Conservation (phyloP, 2,888 invertebrate genomes). For the Helobdella robusta region DNA sequence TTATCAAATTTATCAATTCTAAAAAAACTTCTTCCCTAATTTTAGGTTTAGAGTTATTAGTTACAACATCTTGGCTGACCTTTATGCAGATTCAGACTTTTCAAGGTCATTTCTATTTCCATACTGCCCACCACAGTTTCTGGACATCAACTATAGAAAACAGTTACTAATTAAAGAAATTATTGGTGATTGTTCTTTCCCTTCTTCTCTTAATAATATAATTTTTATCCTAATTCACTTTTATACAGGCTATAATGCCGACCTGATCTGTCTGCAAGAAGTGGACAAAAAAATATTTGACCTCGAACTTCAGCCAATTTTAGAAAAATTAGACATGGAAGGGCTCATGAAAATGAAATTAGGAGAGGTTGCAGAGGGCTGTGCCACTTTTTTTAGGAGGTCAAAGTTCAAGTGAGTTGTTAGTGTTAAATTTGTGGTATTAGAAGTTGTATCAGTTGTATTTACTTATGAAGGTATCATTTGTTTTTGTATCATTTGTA, state of each 20-base stretch:
- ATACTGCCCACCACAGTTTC: conserved; percentile 72
- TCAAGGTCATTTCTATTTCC: conserved; percentile 66
- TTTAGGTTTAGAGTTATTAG: conserved; percentile 63
- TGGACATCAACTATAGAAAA: conserved; percentile 75
- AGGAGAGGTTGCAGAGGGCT: conserved; percentile 66
- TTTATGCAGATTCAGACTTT: conserved; percentile 76
- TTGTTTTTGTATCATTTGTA: background rate
- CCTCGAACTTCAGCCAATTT: conserved; percentile 57
- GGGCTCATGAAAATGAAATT: conserved; percentile 40
- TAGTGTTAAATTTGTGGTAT: too few relatives aligned
- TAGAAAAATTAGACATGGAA: conserved; percentile 55
- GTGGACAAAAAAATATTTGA: conserved; percentile 69
- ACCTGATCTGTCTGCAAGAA: conserved; percentile 84
- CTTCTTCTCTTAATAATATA: background rate
- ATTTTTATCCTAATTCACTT: background rate
- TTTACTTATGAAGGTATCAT: background rate
- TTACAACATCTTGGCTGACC: conserved; percentile 83
- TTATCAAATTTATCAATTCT: background rate
- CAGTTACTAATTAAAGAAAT: conserved; percentile 74
- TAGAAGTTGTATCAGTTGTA: background rate
- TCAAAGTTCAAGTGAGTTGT: conserved; percentile 58
- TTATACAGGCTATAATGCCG: conserved; percentile 70
- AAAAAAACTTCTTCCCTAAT: background rate
- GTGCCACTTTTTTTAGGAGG: conserved; percentile 66
- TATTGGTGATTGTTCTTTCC: conserved; percentile 54